These are phyloP conservation scores for Calyptommatus sinebrachiatus DNA, from an alignment of 2,113 vertebrate species.

Conservation along the genomic window DNA sequence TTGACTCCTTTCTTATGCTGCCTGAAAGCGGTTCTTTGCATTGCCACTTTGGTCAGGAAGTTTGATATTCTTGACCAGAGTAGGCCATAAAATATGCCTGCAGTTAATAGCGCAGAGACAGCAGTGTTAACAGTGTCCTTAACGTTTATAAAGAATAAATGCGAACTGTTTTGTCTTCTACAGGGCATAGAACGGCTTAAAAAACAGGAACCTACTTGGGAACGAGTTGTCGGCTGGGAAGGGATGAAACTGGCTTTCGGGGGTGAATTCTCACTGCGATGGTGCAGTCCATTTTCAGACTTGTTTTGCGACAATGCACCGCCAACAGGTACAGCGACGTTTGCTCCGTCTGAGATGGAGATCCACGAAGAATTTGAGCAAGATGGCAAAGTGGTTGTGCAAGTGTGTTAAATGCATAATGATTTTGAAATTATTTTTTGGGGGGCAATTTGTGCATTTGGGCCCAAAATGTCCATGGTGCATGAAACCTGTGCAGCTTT, in stretches of 20 bases:
- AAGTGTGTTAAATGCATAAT: slow-evolving; percentile 41
- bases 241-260: slow-evolving; percentile 81
- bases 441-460: not conserved
- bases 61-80: not conserved
- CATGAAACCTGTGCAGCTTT: slow-evolving; percentile 19
- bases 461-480: slow-evolving; percentile 22
- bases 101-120: not conserved
- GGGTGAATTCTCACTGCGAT: slow-evolving; percentile 78
- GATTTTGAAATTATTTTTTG: not conserved
- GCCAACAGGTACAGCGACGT: not conserved
- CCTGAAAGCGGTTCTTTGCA: not conserved
- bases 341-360: slow-evolving; percentile 65
- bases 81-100: not conserved
- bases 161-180: slow-evolving; percentile 47
- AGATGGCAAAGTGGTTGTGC: slow-evolving; percentile 46
- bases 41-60: not conserved
- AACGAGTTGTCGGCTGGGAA: slow-evolving; percentile 76
- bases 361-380: slow-evolving; percentile 58
- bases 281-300: slow-evolving; percentile 86
- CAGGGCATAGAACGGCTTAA: slow-evolving; percentile 94
- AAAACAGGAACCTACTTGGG: slow-evolving; percentile 82
- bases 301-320: slow-evolving; percentile 61
- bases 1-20: not conserved
- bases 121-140: not conserved
- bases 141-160: not conserved